These are phyloP conservation scores for Argyra leucocephala DNA, from an alignment of 2,888 invertebrate species.

Conservation along the genomic window DNA sequence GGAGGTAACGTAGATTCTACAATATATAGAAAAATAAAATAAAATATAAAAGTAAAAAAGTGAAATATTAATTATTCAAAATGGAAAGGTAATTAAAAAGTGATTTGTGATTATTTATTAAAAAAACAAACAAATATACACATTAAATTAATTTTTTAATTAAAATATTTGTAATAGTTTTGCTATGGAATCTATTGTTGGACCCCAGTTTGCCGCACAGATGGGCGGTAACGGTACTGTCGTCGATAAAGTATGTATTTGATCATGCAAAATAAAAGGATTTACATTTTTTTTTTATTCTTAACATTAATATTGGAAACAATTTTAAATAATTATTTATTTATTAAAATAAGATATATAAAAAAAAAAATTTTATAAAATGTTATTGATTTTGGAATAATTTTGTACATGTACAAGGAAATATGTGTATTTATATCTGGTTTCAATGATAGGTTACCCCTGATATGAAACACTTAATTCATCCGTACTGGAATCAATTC, in stretches of 20 bases:
- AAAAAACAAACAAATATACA: not conserved
- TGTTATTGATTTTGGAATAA: not conserved
- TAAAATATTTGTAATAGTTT: conserved; percentile 68
- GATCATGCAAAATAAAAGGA: no score
- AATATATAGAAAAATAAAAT: not conserved
- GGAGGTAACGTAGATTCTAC: conserved; percentile 2
- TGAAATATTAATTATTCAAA: not conserved
- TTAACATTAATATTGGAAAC: no score
- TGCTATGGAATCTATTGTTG: conserved; percentile 35
- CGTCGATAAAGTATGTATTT: conserved; percentile 59
- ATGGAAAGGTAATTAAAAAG: conserved; percentile 4
- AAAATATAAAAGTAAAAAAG: not conserved
- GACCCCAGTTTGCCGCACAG: conserved; percentile 43
- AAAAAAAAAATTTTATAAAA: not conserved
- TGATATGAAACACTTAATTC: conserved; percentile 58
- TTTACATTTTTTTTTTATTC: no score
- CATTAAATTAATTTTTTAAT: no score
- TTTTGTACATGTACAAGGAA: no score
- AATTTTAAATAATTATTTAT: no score
- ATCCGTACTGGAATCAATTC: conserved; percentile 77
- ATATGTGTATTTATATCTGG: no score
- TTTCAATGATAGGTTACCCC: conserved; percentile 43
- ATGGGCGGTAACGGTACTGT: conserved; percentile 58
- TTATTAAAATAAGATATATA: no score
- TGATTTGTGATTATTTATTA: not conserved